phyloP scores from a whole-genome alignment of 2,888 invertebrate genomes.

The Rhingia rostrata region DNA sequence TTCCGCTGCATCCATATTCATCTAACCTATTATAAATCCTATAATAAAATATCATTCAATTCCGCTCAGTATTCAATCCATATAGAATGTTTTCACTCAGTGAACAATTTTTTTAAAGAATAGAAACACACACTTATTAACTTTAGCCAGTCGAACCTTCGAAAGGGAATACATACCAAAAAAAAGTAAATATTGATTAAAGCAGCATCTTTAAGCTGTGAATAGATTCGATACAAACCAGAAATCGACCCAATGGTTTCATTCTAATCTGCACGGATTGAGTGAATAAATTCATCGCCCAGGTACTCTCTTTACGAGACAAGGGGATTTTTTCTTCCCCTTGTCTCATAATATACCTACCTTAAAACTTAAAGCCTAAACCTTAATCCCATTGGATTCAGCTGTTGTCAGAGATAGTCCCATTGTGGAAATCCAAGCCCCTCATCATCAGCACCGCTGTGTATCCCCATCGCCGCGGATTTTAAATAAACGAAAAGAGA shows the following conservation, averaged over 20 bases:
- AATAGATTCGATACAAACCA: slow-evolving; percentile 15
- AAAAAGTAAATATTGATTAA: slow-evolving; percentile 39
- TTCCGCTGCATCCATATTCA: too few species aligned
- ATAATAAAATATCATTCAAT: background rate
- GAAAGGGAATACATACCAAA: slow-evolving; percentile 1
- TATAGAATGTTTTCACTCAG: background rate
- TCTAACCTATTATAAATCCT: too few species aligned
- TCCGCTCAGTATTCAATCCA: background rate
- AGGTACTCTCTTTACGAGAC: slow-evolving; percentile 1
- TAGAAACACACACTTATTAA: background rate
- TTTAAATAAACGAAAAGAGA: slow-evolving; percentile 22
- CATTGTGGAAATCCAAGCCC: slow-evolving; percentile 38
- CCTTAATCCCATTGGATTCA: slow-evolving; percentile 51
- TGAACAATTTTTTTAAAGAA: slow-evolving; percentile 13
- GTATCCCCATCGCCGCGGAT: slow-evolving; percentile 5
- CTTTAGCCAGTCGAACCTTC: background rate
- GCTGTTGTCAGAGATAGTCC: slow-evolving; percentile 51
- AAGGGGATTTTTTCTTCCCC: background rate
- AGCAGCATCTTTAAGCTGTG: slow-evolving; percentile 23
- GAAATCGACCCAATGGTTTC: slow-evolving; percentile 24
- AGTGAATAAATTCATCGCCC: slow-evolving; percentile 42
- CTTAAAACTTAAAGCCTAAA: slow-evolving; percentile 19
- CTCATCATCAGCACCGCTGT: slow-evolving; percentile 6
- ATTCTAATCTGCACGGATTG: slow-evolving; percentile 27
- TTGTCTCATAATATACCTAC: slow-evolving; percentile 7